A percentile compares a stretch with the other conserved stretches of the same genome.
Conservation (phyloP, 2,888 invertebrate genomes). For the Drosophila kambysellisi region DNA sequence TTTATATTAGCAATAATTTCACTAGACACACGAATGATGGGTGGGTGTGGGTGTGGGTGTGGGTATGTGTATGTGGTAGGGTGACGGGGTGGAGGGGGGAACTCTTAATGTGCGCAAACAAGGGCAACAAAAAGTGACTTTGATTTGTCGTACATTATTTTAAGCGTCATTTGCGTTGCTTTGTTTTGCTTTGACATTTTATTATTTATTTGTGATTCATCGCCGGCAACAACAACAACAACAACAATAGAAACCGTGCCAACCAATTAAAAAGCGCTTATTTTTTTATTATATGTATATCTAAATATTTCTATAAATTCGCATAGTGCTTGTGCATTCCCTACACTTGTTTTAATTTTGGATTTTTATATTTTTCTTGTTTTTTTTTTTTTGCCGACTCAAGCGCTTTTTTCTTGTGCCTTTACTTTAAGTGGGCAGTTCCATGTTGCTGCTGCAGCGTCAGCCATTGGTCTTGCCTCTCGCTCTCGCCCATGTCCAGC, state of each 20-base stretch:
- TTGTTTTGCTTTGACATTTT: slow-evolving; percentile 60
- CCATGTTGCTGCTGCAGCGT: slow-evolving; percentile 36
- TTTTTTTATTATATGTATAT: slow-evolving; percentile 50
- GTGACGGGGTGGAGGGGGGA: slow-evolving; percentile 25
- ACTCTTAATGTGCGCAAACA: slow-evolving; percentile 58
- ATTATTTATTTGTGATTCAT: slow-evolving; percentile 61
- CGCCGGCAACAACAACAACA: slow-evolving; percentile 49
- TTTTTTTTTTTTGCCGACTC: slow-evolving; percentile 9
- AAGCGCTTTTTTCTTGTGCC: slow-evolving; percentile 28
- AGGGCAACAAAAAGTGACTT: slow-evolving; percentile 52
- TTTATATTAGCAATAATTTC: slow-evolving; percentile 82
- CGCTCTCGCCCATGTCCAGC: slow-evolving; percentile 52
- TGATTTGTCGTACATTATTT: slow-evolving; percentile 64
- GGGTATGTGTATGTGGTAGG: background rate
- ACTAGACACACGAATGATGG: slow-evolving; percentile 57
- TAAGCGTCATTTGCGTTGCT: slow-evolving; percentile 48
- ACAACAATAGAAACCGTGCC: slow-evolving; percentile 43
- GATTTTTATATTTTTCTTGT: background rate
- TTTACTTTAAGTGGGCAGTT: slow-evolving; percentile 60
- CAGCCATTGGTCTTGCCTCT: slow-evolving; percentile 81
- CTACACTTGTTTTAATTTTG: slow-evolving; percentile 17
- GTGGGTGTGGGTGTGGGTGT: slow-evolving; percentile 6
- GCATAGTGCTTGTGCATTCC: slow-evolving; percentile 29
- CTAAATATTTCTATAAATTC: slow-evolving; percentile 43
- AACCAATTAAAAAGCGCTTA: slow-evolving; percentile 74